Percentiles rank a stretch among this genome's conserved stretches.
Conservation (phyloP, 2,888 invertebrate genomes). For the Taenaris catops region DNA sequence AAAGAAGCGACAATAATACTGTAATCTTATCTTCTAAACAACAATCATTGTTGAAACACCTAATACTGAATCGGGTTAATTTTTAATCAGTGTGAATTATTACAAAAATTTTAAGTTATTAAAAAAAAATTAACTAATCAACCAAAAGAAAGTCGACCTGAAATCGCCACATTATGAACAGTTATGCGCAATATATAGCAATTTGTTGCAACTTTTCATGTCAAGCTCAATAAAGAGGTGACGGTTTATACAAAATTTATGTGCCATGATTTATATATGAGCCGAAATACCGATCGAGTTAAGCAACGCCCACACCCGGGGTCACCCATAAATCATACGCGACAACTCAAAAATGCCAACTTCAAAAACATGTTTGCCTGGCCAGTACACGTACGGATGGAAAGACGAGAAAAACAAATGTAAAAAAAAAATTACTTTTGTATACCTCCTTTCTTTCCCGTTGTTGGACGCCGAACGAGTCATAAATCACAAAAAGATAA, state of each 20-base stretch:
- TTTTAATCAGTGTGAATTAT: too few relatives aligned
- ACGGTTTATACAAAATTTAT: constrained; percentile 31
- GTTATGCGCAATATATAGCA: constrained; percentile 8
- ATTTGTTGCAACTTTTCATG: constrained; percentile 17
- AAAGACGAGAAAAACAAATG: constrained; percentile 77
- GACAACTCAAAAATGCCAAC: constrained; percentile 79
- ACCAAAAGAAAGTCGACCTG: not conserved
- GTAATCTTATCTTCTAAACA: too few relatives aligned
- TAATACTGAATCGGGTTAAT: too few relatives aligned
- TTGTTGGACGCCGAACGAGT: constrained; percentile 75
- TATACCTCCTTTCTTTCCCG: constrained; percentile 77
- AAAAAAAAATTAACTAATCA: too few relatives aligned
- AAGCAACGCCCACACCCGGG: constrained; percentile 73
- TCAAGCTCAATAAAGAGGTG: constrained; percentile 32
- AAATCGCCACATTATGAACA: constrained; percentile 3
- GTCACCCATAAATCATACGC: constrained; percentile 70
- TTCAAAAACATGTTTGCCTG: constrained; percentile 74
- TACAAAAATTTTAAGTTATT: too few relatives aligned
- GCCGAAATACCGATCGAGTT: constrained; percentile 73
- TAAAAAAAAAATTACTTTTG: constrained; percentile 79
- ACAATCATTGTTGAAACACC: too few relatives aligned
- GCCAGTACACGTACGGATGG: constrained; percentile 72
- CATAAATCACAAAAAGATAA: constrained; percentile 79
- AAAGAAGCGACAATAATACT: too few relatives aligned
- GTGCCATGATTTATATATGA: constrained; percentile 60